These are phyloP conservation scores for Hedychridium roseum DNA, from an alignment of 2,888 invertebrate genomes.

Conservation along the genomic window DNA sequence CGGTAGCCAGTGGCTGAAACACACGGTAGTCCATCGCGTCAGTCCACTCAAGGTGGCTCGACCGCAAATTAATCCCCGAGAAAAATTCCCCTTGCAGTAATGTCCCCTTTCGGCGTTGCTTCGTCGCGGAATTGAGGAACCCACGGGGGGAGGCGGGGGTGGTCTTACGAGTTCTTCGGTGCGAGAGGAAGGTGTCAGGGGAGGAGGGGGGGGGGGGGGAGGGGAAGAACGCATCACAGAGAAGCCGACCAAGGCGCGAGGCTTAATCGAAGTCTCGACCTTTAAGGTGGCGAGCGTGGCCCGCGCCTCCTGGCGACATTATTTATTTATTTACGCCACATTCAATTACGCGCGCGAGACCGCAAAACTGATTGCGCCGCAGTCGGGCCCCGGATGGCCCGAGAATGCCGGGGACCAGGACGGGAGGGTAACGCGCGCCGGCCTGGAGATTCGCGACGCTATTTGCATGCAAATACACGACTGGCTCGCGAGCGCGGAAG, in stretches of 20 bases:
- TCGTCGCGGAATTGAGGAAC: too few relatives aligned
- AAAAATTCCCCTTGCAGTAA: conserved; percentile 47
- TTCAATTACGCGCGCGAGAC: conserved; percentile 59
- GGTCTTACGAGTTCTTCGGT: not conserved
- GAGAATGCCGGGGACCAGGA: too few relatives aligned
- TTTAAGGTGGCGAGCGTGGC: conserved; percentile 42
- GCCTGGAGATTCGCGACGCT: conserved; percentile 52
- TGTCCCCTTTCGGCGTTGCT: conserved; percentile 48
- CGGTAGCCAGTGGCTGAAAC: conserved; percentile 44
- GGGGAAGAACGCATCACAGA: conserved; percentile 31
- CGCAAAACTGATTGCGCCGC: conserved; percentile 56
- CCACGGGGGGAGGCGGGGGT: too few relatives aligned
- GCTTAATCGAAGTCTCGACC: conserved; percentile 58
- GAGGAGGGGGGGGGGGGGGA: conserved; percentile 8
- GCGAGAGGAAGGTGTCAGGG: conserved; percentile 9
- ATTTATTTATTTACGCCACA: conserved; percentile 63
- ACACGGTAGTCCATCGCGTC: conserved; percentile 35
- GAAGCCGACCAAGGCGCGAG: conserved; percentile 39
- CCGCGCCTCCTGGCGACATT: conserved; percentile 48
- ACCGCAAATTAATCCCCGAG: conserved; percentile 56
- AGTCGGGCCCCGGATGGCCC: conserved; percentile 15
- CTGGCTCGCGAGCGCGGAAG: conserved; percentile 35
- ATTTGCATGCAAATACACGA: conserved; percentile 59
- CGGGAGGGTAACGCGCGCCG: conserved; percentile 28
- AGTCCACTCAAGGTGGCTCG: conserved; percentile 21